phyloP scores from a whole-genome alignment of 1,140 invertebrate species.

The Aphaenogaster floridana region DNA sequence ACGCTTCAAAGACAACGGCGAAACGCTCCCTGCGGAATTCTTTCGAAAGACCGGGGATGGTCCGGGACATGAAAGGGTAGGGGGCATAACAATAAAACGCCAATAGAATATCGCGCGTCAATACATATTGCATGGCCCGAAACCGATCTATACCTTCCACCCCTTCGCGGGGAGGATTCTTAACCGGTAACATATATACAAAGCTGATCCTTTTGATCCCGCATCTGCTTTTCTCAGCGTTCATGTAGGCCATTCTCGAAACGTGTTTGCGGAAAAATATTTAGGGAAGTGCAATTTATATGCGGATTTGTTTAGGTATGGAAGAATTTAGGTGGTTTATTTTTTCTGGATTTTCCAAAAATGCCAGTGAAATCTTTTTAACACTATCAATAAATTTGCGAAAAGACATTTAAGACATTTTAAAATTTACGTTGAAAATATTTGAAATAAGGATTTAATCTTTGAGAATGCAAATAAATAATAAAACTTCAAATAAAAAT shows the following conservation, averaged over 20 bases:
- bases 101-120: constrained; percentile 72
- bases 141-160: not conserved
- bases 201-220: not conserved
- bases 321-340: not conserved
- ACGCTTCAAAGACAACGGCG: constrained; percentile 48
- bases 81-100: constrained; percentile 69
- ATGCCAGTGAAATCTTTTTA: not conserved
- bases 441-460: not conserved
- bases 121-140: constrained; percentile 72
- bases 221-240: not conserved
- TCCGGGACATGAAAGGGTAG: not conserved
- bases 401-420: not conserved
- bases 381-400: not conserved
- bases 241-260: not conserved
- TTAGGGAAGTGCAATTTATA: not conserved
- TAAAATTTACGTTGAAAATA: not conserved
- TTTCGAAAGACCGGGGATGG: constrained; percentile 5
- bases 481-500: not conserved
- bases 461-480: not conserved
- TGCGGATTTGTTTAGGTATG: not conserved
- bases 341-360: not conserved
- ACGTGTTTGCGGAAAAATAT: not conserved
- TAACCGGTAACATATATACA: constrained; percentile 19
- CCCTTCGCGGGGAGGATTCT: not conserved
- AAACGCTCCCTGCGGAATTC: constrained; percentile 53